phyloP scores from a whole-genome alignment of 2,113 vertebrate genomes.

The Dipodomys ordii region DNA sequence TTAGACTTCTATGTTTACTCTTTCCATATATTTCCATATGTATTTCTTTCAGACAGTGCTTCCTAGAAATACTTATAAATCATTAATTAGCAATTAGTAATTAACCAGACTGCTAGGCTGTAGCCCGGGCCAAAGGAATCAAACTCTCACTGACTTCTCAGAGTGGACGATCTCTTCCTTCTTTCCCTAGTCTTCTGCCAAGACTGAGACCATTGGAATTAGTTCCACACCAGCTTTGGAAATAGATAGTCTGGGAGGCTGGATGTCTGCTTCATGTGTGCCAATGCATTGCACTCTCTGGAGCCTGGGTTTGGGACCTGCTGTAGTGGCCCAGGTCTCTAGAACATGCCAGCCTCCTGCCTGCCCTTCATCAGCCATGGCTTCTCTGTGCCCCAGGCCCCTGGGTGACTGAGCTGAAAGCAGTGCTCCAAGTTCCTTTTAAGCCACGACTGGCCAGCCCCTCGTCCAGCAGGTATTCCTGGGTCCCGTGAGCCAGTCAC shows the following conservation, averaged over 20 bases:
- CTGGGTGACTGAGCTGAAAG: neutral
- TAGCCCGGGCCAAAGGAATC: neutral
- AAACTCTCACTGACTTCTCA: neutral
- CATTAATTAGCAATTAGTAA: neutral
- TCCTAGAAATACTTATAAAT: neutral
- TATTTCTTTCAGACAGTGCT: neutral
- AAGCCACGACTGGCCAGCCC: neutral
- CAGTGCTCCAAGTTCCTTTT: neutral
- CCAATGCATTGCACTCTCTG: neutral
- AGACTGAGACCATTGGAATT: neutral
- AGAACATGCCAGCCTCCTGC: too few relatives aligned
- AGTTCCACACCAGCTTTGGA: neutral
- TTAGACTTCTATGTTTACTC: neutral
- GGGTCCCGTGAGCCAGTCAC: neutral
- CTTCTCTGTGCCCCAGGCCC: neutral
- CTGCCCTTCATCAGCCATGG: neutral
- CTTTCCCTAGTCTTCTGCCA: neutral
- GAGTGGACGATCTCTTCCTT: neutral
- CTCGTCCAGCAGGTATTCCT: neutral
- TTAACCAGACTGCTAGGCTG: neutral
- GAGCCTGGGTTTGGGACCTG: neutral
- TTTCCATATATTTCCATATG: neutral
- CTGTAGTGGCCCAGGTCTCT: neutral
- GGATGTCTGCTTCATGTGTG: too few relatives aligned
- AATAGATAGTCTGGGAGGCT: neutral